phyloP scores from a whole-genome alignment of 2,888 invertebrate species.

The Belgica antarctica region DNA sequence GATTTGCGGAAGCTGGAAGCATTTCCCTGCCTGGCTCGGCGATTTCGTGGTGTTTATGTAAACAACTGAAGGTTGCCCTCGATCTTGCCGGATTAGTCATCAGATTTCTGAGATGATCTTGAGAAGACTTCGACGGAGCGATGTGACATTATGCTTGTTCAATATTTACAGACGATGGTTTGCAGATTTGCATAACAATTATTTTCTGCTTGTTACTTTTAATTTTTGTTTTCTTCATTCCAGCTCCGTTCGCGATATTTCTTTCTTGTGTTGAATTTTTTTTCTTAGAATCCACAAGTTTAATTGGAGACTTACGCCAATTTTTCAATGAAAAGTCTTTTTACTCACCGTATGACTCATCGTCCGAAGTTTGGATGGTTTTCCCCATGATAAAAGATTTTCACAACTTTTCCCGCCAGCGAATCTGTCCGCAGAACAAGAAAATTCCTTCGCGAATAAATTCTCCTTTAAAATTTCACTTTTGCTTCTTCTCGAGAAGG shows the following conservation, averaged over 20 bases:
- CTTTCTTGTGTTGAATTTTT: slow-evolving; percentile 1
- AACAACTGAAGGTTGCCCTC: not conserved
- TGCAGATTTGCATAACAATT: slow-evolving; percentile 34
- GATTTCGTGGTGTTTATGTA: not conserved
- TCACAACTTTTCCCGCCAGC: slow-evolving; percentile 5
- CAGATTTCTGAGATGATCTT: slow-evolving; percentile 6
- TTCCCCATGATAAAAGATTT: slow-evolving; percentile 32
- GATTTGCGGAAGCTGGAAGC: not conserved
- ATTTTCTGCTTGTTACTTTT: slow-evolving; percentile 23
- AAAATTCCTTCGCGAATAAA: not conserved
- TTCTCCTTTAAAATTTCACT: no score
- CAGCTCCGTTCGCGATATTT: not conserved
- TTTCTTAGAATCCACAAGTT: not conserved
- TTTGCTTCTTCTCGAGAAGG: no score
- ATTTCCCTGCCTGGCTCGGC: no score
- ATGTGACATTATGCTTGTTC: not conserved
- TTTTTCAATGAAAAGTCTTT: not conserved
- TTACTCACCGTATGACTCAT: slow-evolving; percentile 39
- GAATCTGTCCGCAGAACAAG: not conserved
- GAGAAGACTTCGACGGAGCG: no score
- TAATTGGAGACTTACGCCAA: not conserved
- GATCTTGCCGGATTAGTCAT: slow-evolving; percentile 27
- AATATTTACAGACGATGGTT: not conserved
- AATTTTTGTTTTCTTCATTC: not conserved
- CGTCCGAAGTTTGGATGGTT: slow-evolving; percentile 24